Evolutionary conservation across 2,797 vertebrate genomes (phyloP).

Genomic region (Craterocephalus amniculus): DNA sequence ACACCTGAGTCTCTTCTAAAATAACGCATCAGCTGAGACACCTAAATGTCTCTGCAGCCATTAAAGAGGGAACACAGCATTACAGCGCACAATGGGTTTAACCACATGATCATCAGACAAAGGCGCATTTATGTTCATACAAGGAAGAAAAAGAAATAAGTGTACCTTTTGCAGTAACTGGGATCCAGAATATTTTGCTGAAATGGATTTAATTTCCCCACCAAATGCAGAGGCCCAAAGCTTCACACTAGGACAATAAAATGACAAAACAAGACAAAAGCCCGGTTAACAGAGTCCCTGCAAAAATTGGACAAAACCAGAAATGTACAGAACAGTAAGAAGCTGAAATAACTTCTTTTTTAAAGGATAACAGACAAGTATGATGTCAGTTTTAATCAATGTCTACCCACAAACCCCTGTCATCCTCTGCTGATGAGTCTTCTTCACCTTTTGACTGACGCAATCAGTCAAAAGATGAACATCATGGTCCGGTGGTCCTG

Average conservation of each 20-base stretch:
- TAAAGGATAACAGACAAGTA: not conserved
- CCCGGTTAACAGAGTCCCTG: not conserved
- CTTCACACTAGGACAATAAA: slow-evolving; percentile 86
- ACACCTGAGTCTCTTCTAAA: slow-evolving; percentile 78
- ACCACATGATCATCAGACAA: slow-evolving; percentile 45
- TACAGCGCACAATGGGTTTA: slow-evolving; percentile 41
- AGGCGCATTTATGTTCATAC: slow-evolving; percentile 21
- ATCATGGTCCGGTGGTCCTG: not conserved
- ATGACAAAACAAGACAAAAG: slow-evolving; percentile 6
- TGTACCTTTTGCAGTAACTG: slow-evolving; percentile 97
- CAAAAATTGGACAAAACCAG: not conserved
- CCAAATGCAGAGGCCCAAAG: slow-evolving; percentile 98
- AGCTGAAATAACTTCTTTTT: not conserved
- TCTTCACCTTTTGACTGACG: slow-evolving; percentile 2
- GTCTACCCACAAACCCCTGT: not conserved
- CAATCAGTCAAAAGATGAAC: not conserved
- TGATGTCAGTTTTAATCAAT: slow-evolving; percentile 1
- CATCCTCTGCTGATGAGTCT: not conserved
- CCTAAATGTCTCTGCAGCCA: slow-evolving; percentile 61
- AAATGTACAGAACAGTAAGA: not conserved
- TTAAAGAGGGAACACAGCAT: slow-evolving; percentile 49
- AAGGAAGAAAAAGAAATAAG: slow-evolving; percentile 4
- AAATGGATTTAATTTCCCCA: slow-evolving; percentile 98
- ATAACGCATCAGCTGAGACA: slow-evolving; percentile 70
- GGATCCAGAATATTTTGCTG: slow-evolving; percentile 96